These are phyloP conservation scores for Leucoraja ocellata DNA, from an alignment of 2,797 vertebrate genomes.

Conservation along the genomic window DNA sequence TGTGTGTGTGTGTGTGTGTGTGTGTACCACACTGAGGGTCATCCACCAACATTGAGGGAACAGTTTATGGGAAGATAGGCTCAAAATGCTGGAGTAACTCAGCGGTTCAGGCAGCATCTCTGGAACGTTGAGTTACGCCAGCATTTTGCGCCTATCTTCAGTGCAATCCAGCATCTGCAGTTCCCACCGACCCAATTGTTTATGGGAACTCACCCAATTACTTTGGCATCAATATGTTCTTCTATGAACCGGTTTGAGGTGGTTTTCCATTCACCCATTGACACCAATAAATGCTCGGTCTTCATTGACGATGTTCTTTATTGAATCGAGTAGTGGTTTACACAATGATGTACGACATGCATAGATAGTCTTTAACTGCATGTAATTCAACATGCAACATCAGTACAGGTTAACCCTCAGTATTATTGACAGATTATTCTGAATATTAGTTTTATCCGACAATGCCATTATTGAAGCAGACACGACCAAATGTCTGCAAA, in stretches of 20 bases:
- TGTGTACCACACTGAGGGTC: not conserved
- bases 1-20: not conserved
- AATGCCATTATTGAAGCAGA: not conserved
- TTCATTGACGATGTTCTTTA: not conserved
- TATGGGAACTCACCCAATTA: not conserved
- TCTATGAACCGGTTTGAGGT: not conserved
- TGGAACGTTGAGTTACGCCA: too few relatives aligned
- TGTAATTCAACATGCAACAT: conserved; percentile 18
- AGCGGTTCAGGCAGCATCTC: too few relatives aligned
- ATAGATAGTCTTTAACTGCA: conserved; percentile 14
- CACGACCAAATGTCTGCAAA: not conserved
- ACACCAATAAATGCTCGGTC: conserved; percentile 1
- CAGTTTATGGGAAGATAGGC: not conserved
- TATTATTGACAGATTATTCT: conserved; percentile 15
- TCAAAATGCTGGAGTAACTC: too few relatives aligned
- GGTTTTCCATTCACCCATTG: not conserved
- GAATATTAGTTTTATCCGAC: not conserved
- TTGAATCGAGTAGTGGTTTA: not conserved
- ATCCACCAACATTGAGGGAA: not conserved
- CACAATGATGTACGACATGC: conserved; percentile 25
- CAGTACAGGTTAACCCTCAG: not conserved
- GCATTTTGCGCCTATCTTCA: too few relatives aligned
- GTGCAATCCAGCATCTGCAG: too few relatives aligned
- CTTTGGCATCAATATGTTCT: not conserved
- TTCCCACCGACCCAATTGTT: not conserved